phyloP scores from a whole-genome alignment of 2,888 invertebrate species.

The Chymomyza amoena region DNA sequence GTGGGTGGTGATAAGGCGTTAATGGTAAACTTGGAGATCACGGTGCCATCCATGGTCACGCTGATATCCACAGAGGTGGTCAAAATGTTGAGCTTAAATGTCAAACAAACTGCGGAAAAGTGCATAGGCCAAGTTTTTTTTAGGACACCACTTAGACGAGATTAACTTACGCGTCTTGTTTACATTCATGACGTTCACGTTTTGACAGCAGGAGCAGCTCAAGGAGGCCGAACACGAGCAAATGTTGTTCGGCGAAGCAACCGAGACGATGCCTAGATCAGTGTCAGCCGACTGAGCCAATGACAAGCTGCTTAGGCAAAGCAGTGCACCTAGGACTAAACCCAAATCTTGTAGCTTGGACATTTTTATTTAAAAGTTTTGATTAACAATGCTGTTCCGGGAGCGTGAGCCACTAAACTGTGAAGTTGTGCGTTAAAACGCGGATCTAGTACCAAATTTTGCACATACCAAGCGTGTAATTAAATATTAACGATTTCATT shows the following conservation, averaged over 20 bases:
- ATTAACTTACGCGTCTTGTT: slow-evolving; percentile 42
- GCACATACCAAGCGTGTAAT: background rate
- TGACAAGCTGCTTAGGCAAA: background rate
- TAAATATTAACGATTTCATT: slow-evolving; percentile 6
- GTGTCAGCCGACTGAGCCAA: background rate
- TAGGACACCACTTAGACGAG: too few species aligned
- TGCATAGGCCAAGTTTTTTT: background rate
- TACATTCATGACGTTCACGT: slow-evolving; percentile 28
- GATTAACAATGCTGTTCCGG: background rate
- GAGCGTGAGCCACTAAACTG: background rate
- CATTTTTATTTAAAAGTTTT: background rate
- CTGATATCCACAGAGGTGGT: slow-evolving; percentile 36
- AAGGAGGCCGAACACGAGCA: slow-evolving; percentile 44
- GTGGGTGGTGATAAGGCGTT: slow-evolving; percentile 46
- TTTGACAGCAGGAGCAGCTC: slow-evolving; percentile 54
- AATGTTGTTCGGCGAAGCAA: slow-evolving; percentile 22
- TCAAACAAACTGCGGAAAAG: slow-evolving; percentile 43
- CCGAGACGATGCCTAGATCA: slow-evolving; percentile 23
- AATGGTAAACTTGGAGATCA: slow-evolving; percentile 39
- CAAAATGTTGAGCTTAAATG: slow-evolving; percentile 32
- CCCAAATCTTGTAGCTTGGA: background rate
- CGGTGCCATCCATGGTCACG: slow-evolving; percentile 41
- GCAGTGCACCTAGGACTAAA: background rate
- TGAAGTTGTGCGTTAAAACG: background rate
- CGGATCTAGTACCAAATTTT: background rate